Base-by-base conservation (phyloP, 2,888 invertebrate genomes). In the Mythimna impura region DNA sequence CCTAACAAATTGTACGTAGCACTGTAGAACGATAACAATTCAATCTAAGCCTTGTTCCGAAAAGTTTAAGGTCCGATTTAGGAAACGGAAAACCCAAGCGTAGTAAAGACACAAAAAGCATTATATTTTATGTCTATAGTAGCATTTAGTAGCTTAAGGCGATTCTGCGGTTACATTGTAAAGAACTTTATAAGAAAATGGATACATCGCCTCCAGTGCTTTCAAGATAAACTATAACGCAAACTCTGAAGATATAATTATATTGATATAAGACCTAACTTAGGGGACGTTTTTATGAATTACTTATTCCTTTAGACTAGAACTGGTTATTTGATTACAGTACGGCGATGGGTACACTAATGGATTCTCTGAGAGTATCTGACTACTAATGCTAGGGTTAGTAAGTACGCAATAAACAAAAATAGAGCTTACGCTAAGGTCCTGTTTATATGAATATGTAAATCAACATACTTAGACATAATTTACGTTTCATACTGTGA, bases 121-220 rank as follows among this genome's bases (percentile, higher is more conserved):
- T 93, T 91, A 93, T 90, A 90, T 91, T 93, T 94, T 92, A 92
- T 92, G 93, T 92, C 91, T 93, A 92, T 94, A 93, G 95, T 95
- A 95, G 95, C 95, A 91, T 94, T 94, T 95, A 94, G 94, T 93
- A 94, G 95, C 95, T 92, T 86, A 80, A 83, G 92, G 95, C 94
- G 88, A 90, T 93, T 91, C 89, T 93, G 94, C 90, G 94, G 95
- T 93, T 91, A 92, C 91, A 90, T 91, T 92, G 91, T 93, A 91
- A 90, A 90, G 90, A 92, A 89, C 87, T 91, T 89, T 90, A 92
- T 88, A 90, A 89, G 92, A 92, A 90, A 91, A 92, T 88, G 88
- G 88, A 88, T 88, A 90, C 79, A 89, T 91, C 80, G 92, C 91
- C 91, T 86, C 83, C 81, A 92, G 92, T 88, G 86, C 90, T 90